Base-by-base conservation (phyloP, 2,113 vertebrate genomes). In the Phalacrocorax aristotelis region DNA sequence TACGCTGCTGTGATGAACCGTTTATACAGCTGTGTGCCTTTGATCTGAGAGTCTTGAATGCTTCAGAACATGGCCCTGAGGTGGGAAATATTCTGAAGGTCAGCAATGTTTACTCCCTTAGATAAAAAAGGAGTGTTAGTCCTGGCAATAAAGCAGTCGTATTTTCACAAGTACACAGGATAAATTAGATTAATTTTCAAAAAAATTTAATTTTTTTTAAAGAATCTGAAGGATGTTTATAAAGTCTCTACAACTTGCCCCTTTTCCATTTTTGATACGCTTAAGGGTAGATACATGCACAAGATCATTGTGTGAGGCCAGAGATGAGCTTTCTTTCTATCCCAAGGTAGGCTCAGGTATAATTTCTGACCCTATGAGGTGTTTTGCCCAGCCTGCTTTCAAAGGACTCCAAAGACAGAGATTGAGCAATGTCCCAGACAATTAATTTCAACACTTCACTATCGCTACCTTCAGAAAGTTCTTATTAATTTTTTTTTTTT, bases 21-120 rank as follows among this genome's bases (percentile, higher is more conserved):
- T 96, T 91, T 90, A 49, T 42, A 51, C 69, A 93, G 87, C 92
- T 96, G 83, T 26, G 61, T 7, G 77, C 57, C 74, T 94, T 75
- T 72, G 64, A 61, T 87, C 48, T 49, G 42, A 65, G 36, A 92
- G 42, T 40, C 11, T 25, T 15, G 22, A 58, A 75, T 49, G 34
- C 51, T 79, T 87, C 76, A 65, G 44, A 76, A 36, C 27, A 55
- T 5, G 32, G 46, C 23, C 64, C 49, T 17, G 72, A 94, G 76
- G 51, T 75, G 74, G 87, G 82, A 93, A 93, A 71, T 66, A 42
- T 75, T 82, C 69, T 32, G 26, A 68, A 72, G 88, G 78, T 76
- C 87, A 83, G 22, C n/a, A 60, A 10, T 71, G 84, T 48, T 93
- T 87, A 54, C 38, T 44, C 38, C 30, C 0, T 4, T 71, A 48